Evolutionary conservation across 2,113 vertebrate genomes (phyloP), one percentile per base, ranked within the genome.

Genomic region (Nothobranchius furzeri): DNA sequence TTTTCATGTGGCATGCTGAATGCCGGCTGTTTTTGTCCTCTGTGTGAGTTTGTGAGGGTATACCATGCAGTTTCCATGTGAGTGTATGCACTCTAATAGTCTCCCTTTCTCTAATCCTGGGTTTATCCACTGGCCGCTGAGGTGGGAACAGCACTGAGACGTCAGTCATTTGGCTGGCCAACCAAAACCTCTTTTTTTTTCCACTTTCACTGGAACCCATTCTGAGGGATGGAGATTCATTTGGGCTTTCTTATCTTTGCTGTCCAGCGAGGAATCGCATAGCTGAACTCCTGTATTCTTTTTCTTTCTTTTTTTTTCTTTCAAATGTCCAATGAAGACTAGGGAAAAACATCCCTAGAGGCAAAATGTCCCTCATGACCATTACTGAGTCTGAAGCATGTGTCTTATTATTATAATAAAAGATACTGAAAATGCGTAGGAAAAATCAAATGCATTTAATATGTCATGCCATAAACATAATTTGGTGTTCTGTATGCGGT

Each of bases 151-250:
- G 64, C 88, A 89, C 63, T 82, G 89, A 90, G 86, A 88, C 77
- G 85, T 90, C 91, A 90, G 79, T 95, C 88, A 90, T 86, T 78
- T 25, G 85, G 60, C 74, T 74, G 92, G 66, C 85, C 90, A 94
- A 91, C 86, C 76, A 86, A 90, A 88, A 89, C 79, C 84, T 91
- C 77, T 83, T 92, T 93, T 93, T 90, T 93, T 82, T 53, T 20
- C 20, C 84, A 79, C 85, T 93, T 84, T 94, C 93, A 94, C 91
- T 93, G 73, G 89, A 91, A 88, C 87, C 85, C 77, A 88, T 87
- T 92, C 90, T 91, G 73, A 87, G 81, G 65, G 70, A 79, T 58
- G 72, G 90, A 91, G 82, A 92, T 90, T 93, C 94, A 91, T 93
- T 89, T 91, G 79, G 74, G 86, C 75, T 87, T 90, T 92, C 91